Evolutionary conservation across 2,113 vertebrate genomes (phyloP), one percentile per base, ranked within the genome.

Genomic region (Thalassoma bifasciatum): DNA sequence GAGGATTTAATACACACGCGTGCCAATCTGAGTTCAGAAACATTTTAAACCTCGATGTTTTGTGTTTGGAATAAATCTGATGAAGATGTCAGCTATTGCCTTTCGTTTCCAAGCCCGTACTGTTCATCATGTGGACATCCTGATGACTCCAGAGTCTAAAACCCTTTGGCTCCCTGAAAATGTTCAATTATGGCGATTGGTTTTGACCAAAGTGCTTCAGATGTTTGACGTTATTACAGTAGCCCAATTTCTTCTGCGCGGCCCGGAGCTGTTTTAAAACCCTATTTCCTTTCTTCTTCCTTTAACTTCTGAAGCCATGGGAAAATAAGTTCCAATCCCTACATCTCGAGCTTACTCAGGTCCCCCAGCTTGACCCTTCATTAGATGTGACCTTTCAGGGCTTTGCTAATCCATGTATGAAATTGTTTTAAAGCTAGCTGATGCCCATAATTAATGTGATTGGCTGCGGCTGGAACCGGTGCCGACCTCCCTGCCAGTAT

Each of bases 341-440:
- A 68, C 44, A 77, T 82, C 52, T 83, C 76, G 34, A 69, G 61
- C 66, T 64, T 87, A 74, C 58, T 62, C 65, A 40, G 68, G 72
- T 73, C 74, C 64, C 65, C 54, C 79, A 80, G 58, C 56, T 77
- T 87, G 91, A 92, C 88, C 89, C 49, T 80, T 89, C 85, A 86
- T 93, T 91, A 87, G 77, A 73, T 54, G 53, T 78, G 88, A 89
- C 87, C 88, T 85, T 80, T 82, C 38, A 2, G 72, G 75, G 79
- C 77, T 93, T 81, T 89, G 84, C 75, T 89, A 86, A 91, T 89
- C 80, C 86, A 88, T 87, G 84, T 88, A 79, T 92, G 83, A 90
- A 93, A 92, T 89, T 88, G 85, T 86, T 92, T 92, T 79, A 91
- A 90, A 90, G 66, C 82, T 71, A 79, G 78, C 87, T 70, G 75